Evolutionary conservation across 2,113 vertebrate species (phyloP).

Genomic region (Apaloderma vittatum): DNA sequence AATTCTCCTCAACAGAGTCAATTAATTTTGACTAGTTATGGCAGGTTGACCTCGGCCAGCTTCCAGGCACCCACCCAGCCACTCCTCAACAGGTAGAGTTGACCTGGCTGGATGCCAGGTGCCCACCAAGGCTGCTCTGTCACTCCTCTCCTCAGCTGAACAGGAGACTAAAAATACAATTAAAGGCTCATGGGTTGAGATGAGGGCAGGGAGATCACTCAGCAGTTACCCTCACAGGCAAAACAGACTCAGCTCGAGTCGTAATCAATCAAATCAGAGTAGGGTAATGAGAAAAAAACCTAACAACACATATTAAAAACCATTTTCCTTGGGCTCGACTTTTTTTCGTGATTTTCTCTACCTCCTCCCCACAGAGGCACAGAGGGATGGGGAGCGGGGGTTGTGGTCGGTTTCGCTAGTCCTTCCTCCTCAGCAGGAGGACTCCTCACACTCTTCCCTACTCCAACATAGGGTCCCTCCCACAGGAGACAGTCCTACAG

Average conservation of each 20-base stretch:
- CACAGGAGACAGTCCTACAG: no score
- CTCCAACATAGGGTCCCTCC: no score
- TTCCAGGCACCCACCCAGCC: not conserved
- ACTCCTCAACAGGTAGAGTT: not conserved
- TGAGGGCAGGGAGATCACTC: not conserved
- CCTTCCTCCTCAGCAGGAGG: not conserved
- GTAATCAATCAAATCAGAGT: not conserved
- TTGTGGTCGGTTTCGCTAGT: not conserved
- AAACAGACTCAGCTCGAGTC: not conserved
- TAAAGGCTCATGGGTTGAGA: accelerated
- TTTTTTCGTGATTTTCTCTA: not conserved
- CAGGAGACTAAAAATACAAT: not conserved
- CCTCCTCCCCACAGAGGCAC: not conserved
- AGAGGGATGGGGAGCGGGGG: not conserved
- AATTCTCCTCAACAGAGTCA: not conserved
- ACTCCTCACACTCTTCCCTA: no score
- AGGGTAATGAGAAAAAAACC: not conserved
- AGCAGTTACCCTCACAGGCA: not conserved
- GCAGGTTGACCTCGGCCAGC: not conserved
- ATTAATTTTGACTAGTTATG: not conserved
- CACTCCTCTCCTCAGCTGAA: not conserved
- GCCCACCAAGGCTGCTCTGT: not conserved
- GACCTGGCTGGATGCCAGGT: not conserved
- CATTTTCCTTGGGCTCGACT: accelerated
- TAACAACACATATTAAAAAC: no score